These are phyloP conservation scores for Opisthograptis luteolata DNA, from an alignment of 2,888 invertebrate species.

Conservation along the genomic window DNA sequence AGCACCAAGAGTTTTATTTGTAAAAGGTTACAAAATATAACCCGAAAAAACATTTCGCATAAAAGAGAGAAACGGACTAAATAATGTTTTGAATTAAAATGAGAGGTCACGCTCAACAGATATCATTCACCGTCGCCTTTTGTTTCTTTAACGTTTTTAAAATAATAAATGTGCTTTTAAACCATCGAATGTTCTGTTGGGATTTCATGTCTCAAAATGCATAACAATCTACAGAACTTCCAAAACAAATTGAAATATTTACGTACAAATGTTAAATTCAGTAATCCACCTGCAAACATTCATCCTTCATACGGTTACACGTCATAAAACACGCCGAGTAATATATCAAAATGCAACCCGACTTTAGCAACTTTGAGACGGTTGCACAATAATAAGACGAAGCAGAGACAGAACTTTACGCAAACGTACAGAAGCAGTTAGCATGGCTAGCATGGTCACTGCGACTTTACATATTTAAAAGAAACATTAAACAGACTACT, in stretches of 20 bases:
- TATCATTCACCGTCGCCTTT: background rate
- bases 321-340: constrained; percentile 25
- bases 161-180: background rate
- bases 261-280: too few relatives aligned
- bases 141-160: background rate
- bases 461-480: too few relatives aligned
- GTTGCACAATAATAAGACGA: background rate
- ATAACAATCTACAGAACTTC: too few relatives aligned
- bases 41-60: background rate
- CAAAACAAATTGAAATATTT: too few relatives aligned
- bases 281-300: too few relatives aligned
- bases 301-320: constrained; percentile 3
- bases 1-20: background rate
- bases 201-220: too few relatives aligned
- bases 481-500: too few relatives aligned
- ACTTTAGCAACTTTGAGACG: constrained; percentile 34
- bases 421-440: background rate
- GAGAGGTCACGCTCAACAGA: constrained; percentile 8
- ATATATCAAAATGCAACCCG: constrained; percentile 46
- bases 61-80: background rate
- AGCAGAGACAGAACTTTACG: constrained; percentile 1
- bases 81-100: constrained; percentile 12
- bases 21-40: constrained; percentile 1
- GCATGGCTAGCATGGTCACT: too few relatives aligned
- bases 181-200: too few relatives aligned